Conservation (phyloP, 2,113 vertebrate species). For the Hypocryptadius cinnamomeus region DNA sequence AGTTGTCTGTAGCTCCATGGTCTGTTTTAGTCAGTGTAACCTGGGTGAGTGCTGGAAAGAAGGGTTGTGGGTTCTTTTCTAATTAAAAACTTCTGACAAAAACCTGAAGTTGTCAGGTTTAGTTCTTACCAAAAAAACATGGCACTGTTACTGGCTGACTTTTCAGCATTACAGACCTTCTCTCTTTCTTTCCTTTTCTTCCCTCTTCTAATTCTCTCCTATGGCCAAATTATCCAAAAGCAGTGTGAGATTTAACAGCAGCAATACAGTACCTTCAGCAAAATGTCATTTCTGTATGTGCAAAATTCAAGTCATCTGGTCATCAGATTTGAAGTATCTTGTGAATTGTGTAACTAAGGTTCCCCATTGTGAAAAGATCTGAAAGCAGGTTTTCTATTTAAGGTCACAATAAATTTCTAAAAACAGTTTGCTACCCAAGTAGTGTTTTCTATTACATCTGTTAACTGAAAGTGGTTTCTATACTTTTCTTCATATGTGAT, state of each 20-base stretch:
- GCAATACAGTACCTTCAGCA: background rate
- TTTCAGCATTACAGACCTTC: background rate
- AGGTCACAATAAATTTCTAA: background rate
- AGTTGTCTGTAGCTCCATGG: background rate
- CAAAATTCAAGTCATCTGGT: background rate
- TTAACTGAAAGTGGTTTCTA: background rate
- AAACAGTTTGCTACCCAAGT: background rate
- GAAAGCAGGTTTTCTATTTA: background rate
- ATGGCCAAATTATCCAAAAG: background rate
- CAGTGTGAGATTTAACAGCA: background rate
- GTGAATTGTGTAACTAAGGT: background rate
- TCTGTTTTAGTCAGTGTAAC: background rate
- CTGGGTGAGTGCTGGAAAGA: background rate
- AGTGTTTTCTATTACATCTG: background rate
- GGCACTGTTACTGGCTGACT: background rate
- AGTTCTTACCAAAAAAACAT: background rate
- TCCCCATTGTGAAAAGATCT: background rate
- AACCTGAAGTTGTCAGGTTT: background rate
- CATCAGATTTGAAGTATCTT: background rate
- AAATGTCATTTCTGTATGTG: background rate
- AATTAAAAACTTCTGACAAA: background rate
- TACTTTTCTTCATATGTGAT: background rate
- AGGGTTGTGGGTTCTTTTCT: background rate
- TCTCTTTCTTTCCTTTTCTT: background rate
- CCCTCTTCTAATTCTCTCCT: background rate